phyloP scores from a whole-genome alignment of 2,888 invertebrate genomes.

The Allophyes oxyacanthae region DNA sequence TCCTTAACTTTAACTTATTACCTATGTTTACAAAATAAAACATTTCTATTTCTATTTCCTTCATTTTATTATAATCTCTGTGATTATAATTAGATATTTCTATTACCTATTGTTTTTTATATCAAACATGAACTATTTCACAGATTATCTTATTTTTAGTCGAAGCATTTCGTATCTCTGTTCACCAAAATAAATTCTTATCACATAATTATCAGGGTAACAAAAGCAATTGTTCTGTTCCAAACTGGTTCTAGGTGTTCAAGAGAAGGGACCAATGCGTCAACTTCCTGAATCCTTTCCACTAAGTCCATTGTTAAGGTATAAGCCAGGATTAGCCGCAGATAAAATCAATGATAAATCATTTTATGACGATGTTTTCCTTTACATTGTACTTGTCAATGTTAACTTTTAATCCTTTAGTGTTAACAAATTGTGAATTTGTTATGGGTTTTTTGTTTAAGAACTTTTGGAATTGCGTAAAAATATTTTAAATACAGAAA shows the following conservation, averaged over 20 bases:
- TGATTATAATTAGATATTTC: no score
- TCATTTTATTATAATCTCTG: no score
- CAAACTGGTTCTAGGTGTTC: slow-evolving; percentile 66
- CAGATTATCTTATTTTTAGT: neutral
- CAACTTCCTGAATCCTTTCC: slow-evolving; percentile 79
- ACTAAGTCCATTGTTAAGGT: slow-evolving; percentile 60
- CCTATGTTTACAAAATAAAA: no score
- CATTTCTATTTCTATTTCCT: no score
- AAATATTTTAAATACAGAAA: neutral
- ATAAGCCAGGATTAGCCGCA: slow-evolving; percentile 69
- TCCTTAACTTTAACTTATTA: no score
- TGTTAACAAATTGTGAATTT: slow-evolving; percentile 28
- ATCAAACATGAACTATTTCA: neutral
- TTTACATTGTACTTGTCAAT: slow-evolving; percentile 44
- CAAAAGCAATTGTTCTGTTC: slow-evolving; percentile 62
- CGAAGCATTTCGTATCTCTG: slow-evolving; percentile 3
- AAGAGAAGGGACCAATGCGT: slow-evolving; percentile 74
- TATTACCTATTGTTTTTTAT: no score
- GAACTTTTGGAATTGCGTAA: slow-evolving; percentile 35
- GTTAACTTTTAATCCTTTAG: slow-evolving; percentile 47
- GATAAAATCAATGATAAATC: slow-evolving; percentile 69
- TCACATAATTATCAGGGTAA: slow-evolving; percentile 71
- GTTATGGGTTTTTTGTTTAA: slow-evolving; percentile 4
- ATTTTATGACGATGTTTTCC: slow-evolving; percentile 57
- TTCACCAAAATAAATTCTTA: slow-evolving; percentile 54